Evolutionary conservation across 2,113 vertebrate genomes (phyloP).

Genomic region (Hoplias malabaricus): DNA sequence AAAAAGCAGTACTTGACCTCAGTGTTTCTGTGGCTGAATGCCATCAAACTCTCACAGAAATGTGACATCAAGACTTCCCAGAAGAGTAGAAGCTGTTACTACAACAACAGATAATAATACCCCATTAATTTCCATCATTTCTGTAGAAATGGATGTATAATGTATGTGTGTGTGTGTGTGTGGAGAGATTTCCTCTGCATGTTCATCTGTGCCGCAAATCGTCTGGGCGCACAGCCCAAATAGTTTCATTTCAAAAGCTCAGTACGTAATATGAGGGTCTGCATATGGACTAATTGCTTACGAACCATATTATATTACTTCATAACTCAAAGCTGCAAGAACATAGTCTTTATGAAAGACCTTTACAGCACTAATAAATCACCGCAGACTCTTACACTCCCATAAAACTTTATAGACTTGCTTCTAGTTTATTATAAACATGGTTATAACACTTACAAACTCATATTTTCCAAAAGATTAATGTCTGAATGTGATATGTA

Average conservation of each 20-base stretch:
- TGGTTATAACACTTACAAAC: neutral
- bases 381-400: neutral
- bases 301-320: neutral
- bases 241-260: neutral
- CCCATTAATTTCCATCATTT: no score
- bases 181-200: no score
- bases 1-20: no score
- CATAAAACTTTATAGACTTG: constrained; percentile 20
- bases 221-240: neutral
- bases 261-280: neutral
- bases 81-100: no score
- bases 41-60: no score
- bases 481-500: neutral
- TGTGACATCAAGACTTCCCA: no score
- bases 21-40: no score
- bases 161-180: no score
- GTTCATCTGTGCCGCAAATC: neutral
- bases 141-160: no score
- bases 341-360: neutral
- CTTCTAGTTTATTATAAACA: neutral
- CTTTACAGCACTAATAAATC: constrained; percentile 12
- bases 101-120: no score
- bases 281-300: neutral
- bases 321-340: neutral
- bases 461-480: neutral